Evolutionary conservation across 2,113 vertebrate species (phyloP).

Genomic region (zebrafish (Danio rerio)): GRCz12tu NC_133193.1:9024501-9025000

Average conservation of each 20-base stretch:
- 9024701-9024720: neutral
- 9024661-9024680: neutral
- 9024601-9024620: neutral
- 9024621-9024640: neutral
- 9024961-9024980: neutral
- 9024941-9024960: neutral
- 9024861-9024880: slow-evolving; percentile 51
- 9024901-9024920: slow-evolving; percentile 21
- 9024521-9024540: slow-evolving; percentile 7
- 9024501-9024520: neutral
- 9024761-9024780: slow-evolving; percentile 31
- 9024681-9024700: neutral
- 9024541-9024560: neutral
- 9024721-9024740: neutral
- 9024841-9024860: slow-evolving; percentile 52
- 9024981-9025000: neutral
- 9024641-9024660: neutral
- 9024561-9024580: slow-evolving; percentile 13
- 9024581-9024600: slow-evolving; percentile 13
- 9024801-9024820: slow-evolving; percentile 29
- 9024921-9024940: neutral
- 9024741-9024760: neutral
- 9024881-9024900: slow-evolving; percentile 9
- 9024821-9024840: slow-evolving; percentile 42
- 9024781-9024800: slow-evolving; percentile 44